Evolutionary conservation across 2,113 vertebrate genomes (phyloP), one percentile per base, ranked within the genome.

Genomic region (Myotis yumanensis): DNA sequence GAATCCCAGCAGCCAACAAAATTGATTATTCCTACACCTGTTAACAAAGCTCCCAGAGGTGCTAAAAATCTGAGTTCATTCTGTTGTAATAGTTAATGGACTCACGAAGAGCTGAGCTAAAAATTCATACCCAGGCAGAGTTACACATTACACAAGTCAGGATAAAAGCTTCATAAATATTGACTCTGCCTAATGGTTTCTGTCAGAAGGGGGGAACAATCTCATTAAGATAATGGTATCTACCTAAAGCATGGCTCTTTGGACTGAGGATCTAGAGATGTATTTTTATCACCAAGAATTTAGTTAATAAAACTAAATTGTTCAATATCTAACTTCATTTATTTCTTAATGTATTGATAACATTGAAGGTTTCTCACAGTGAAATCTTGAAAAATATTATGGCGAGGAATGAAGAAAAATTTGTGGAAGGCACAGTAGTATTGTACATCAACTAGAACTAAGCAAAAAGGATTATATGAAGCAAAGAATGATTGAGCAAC

Each of bases 141-240:
- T 66, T 97, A 97, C 93, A 97, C 98, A 97, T 97, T 96, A 94
- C 4, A 46, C 86, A 97, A 96, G 90, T 97, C 96, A 97, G 90
- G 84, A 95, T 97, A 98, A 98, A 98, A 98, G 83, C 97, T 97
- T 97, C 90, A 97, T 97, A 98, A 98, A 97, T 98, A 98, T 96
- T 97, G 96, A 97, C 93, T 95, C 85, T 75, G 52, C 84, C 91
- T 97, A 98, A 97, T 83, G 79, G 89, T 77, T 95, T 96, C 72
- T 91, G 81, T 80, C 93, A 92, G 93, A 96, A 72, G 30, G 43
- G 15, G 57, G 16, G 1, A 93, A 68, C 83, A 95, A 96, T 94
- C 87, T 98, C 89, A 92, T 94, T 98, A 95, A 82, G 5, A 71
- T 90, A 97, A 96, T 94, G 87, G 40, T 68, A 93, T 73, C 51